Evolutionary conservation across 2,797 vertebrate genomes (phyloP).

Genomic region (Necrosyrtes monachus): DNA sequence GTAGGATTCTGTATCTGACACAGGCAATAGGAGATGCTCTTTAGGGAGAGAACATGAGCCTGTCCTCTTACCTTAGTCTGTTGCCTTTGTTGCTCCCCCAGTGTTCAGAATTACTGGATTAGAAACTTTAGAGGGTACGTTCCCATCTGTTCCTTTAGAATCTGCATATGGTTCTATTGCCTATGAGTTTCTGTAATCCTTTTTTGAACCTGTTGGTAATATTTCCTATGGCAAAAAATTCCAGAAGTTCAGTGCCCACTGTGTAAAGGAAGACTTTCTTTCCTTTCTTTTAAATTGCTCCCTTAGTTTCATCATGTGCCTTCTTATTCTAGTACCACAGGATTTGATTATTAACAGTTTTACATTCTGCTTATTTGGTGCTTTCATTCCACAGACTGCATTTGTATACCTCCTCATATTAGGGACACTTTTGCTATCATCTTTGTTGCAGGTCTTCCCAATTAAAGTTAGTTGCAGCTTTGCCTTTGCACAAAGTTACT

Average conservation of each 20-base stretch:
- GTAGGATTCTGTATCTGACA: neutral
- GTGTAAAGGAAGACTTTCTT: neutral
- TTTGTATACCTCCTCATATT: neutral
- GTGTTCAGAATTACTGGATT: neutral
- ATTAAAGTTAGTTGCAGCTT: neutral
- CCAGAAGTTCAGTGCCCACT: neutral
- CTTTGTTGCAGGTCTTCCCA: neutral
- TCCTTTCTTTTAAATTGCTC: neutral
- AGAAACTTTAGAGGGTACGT: neutral
- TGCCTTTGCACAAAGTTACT: neutral
- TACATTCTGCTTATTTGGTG: neutral
- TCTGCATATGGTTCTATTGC: neutral
- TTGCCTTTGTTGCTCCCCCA: neutral
- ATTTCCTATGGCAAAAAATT: neutral
- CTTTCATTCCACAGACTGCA: neutral
- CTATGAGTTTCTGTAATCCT: neutral
- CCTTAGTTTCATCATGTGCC: neutral
- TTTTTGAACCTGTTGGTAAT: neutral
- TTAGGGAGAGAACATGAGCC: neutral
- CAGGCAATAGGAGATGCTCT: neutral
- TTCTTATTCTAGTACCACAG: neutral
- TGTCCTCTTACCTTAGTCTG: neutral
- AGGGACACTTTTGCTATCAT: neutral
- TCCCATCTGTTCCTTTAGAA: neutral
- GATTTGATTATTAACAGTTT: neutral